A percentile compares a stretch with the other conserved stretches of the same genome.
Conservation (phyloP, 2,888 invertebrate species). For the Plebejus anna region DNA sequence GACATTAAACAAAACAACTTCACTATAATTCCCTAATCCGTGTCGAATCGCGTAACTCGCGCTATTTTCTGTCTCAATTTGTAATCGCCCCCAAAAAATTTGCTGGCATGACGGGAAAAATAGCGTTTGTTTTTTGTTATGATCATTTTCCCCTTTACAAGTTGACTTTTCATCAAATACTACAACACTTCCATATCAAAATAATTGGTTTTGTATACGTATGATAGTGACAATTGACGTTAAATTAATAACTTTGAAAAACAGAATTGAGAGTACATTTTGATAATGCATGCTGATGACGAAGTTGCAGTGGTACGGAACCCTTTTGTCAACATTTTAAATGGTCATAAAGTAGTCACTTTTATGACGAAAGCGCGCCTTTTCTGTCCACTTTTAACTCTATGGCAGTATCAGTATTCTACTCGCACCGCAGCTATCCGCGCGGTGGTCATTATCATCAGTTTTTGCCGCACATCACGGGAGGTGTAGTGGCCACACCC, state of each 20-base stretch:
- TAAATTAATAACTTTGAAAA: too few relatives aligned
- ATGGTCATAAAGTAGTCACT: too few relatives aligned
- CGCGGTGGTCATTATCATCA: conserved; percentile 77
- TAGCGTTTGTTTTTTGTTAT: neutral
- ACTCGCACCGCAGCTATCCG: conserved; percentile 61
- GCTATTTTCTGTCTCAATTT: neutral
- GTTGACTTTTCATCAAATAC: neutral
- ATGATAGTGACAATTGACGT: too few relatives aligned
- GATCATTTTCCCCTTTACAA: neutral
- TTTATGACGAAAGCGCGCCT: neutral
- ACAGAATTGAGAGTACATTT: too few relatives aligned
- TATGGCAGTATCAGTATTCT: conserved; percentile 62
- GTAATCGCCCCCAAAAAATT: neutral
- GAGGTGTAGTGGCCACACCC: conserved; percentile 21
- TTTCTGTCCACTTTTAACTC: conserved; percentile 35
- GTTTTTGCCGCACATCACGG: conserved; percentile 67
- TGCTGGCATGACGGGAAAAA: neutral
- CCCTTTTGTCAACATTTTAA: too few relatives aligned
- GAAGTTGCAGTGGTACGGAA: too few relatives aligned
- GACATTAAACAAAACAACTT: neutral
- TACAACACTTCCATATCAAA: neutral
- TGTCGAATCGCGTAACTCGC: neutral
- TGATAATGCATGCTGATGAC: too few relatives aligned
- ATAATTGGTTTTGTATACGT: neutral
- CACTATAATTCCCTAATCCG: neutral